phyloP scores from a whole-genome alignment of 2,797 vertebrate genomes.

The Lutra lutra region DNA sequence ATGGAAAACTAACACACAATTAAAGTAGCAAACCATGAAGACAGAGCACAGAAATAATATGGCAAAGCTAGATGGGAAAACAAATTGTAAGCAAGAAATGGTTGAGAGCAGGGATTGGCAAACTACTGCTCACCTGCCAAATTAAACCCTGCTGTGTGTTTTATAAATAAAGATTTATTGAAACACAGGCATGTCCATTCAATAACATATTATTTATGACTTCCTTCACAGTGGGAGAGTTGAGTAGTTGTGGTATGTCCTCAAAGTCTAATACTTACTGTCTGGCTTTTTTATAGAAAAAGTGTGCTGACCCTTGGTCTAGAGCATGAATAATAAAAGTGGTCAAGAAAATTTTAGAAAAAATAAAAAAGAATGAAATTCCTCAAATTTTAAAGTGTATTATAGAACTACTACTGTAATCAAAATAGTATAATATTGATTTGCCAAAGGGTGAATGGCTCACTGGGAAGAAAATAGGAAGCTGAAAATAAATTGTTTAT shows the following conservation, averaged over 20 bases:
- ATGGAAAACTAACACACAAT: not conserved
- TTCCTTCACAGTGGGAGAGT: not conserved
- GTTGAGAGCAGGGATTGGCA: not conserved
- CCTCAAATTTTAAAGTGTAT: slow-evolving; percentile 33
- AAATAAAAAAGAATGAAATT: not conserved
- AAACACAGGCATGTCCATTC: not conserved
- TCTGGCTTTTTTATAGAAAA: not conserved
- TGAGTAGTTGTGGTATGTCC: not conserved
- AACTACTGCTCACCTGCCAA: not conserved
- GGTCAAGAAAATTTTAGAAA: not conserved
- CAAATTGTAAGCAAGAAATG: not conserved
- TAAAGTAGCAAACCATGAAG: not conserved
- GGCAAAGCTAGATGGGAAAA: not conserved
- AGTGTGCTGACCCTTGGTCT: not conserved
- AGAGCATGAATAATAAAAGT: slow-evolving; percentile 8
- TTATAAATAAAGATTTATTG: slow-evolving; percentile 1
- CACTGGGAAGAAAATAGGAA: not conserved
- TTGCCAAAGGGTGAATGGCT: slow-evolving; percentile 1
- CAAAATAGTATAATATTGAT: not conserved
- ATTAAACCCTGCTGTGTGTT: not conserved
- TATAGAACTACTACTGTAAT: not conserved
- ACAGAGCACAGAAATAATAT: not conserved
- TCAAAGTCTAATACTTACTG: not conserved
- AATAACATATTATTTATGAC: not conserved
- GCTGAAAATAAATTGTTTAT: not conserved